Percentiles rank a stretch among this genome's conserved stretches.
Conservation (phyloP, 2,888 invertebrate species). For the Drosophila paranaensis region DNA sequence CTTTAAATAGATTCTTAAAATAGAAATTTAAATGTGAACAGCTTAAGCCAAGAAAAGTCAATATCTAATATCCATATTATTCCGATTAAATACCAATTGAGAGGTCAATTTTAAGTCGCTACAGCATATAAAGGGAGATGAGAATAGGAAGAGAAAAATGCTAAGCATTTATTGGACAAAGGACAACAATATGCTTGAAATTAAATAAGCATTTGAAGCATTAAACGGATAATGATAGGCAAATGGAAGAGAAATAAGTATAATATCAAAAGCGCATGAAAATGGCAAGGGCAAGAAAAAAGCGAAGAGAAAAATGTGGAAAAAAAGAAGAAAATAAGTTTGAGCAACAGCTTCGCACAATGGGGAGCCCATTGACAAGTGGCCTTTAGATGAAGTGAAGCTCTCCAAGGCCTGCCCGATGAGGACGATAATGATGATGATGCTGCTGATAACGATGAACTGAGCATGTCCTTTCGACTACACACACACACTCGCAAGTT, state of each 20-base stretch:
- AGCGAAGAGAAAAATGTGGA: neutral
- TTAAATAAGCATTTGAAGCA: constrained; percentile 46
- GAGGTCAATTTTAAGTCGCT: neutral
- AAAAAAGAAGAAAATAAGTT: neutral
- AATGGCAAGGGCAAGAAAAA: constrained; percentile 1
- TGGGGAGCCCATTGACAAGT: constrained; percentile 65
- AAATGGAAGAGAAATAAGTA: constrained; percentile 35
- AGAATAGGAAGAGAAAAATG: neutral
- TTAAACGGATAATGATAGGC: constrained; percentile 41
- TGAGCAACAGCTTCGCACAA: constrained; percentile 39
- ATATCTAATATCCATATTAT: no score
- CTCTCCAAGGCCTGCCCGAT: constrained; percentile 18
- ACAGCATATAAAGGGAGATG: neutral
- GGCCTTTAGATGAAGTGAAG: constrained; percentile 75
- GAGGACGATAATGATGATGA: constrained; percentile 24
- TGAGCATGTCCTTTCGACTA: constrained; percentile 66
- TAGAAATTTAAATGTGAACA: no score
- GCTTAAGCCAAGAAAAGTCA: no score
- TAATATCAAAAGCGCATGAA: constrained; percentile 45
- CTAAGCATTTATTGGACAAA: neutral
- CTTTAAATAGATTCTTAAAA: no score
- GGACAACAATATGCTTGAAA: constrained; percentile 21
- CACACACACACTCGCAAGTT: constrained; percentile 43
- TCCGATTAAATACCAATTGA: neutral
- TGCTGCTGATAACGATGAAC: constrained; percentile 16